Evolutionary conservation across 2,888 invertebrate genomes (phyloP).

Genomic region (Beris morrisii): DNA sequence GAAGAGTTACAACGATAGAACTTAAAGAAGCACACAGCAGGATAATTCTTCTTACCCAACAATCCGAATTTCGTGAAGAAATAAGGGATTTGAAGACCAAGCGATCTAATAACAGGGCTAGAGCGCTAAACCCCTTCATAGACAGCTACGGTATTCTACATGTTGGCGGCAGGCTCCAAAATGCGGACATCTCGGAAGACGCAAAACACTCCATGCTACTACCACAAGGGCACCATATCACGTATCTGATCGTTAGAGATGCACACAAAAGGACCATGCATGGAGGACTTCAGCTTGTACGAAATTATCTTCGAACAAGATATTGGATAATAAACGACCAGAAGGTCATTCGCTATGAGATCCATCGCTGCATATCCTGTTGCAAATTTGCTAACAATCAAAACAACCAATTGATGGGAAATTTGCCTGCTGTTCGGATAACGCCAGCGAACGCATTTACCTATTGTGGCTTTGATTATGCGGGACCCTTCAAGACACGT

Average conservation of each 20-base stretch:
- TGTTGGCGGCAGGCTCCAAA: constrained; percentile 14
- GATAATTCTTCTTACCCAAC: background rate
- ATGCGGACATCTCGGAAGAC: background rate
- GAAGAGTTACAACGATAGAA: background rate
- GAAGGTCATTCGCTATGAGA: constrained; percentile 25
- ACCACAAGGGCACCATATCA: background rate
- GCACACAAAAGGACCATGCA: constrained; percentile 36
- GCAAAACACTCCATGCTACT: background rate
- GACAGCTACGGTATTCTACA: constrained; percentile 3
- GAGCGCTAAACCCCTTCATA: background rate
- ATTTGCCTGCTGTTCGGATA: constrained; percentile 41
- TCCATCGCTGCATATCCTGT: constrained; percentile 37
- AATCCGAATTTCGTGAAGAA: constrained; percentile 1
- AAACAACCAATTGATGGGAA: constrained; percentile 42
- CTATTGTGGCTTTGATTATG: constrained; percentile 41
- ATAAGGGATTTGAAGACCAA: background rate
- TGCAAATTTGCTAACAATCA: constrained; percentile 12
- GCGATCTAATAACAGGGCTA: background rate
- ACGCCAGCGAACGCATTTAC: constrained; percentile 37
- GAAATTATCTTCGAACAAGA: constrained; percentile 36
- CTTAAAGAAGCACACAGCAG: background rate
- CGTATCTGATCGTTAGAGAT: background rate
- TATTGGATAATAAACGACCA: constrained; percentile 41
- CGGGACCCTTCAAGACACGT: constrained; percentile 40
- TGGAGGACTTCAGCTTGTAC: constrained; percentile 39